These are phyloP conservation scores for Carposina sasakii DNA, from an alignment of 1,140 invertebrate genomes.

Conservation along the genomic window DNA sequence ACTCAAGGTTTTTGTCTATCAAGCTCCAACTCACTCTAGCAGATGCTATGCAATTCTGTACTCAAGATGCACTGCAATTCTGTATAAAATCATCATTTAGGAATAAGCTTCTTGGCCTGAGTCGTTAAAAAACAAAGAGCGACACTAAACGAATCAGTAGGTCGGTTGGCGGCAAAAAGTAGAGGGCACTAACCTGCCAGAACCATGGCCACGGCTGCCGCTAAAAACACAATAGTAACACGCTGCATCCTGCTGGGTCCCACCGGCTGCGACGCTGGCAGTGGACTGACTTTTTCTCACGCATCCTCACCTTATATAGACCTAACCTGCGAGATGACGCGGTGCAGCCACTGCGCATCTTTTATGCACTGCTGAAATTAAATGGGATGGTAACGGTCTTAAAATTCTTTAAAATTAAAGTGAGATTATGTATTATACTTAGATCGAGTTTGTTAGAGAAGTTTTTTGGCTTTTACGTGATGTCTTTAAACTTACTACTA, in stretches of 20 bases:
- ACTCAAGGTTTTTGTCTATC: too few relatives aligned
- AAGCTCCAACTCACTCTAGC: too few relatives aligned
- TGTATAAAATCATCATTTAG: too few relatives aligned
- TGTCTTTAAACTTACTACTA: too few relatives aligned
- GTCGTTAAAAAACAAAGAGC: neutral
- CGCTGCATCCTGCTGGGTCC: conserved; percentile 46
- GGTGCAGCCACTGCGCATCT: conserved; percentile 32
- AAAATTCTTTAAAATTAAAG: too few relatives aligned
- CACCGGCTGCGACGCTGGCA: conserved; percentile 27
- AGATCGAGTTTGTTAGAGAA: too few relatives aligned
- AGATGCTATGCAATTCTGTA: too few relatives aligned
- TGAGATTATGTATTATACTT: too few relatives aligned
- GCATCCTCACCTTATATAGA: conserved; percentile 44
- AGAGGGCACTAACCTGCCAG: conserved; percentile 64
- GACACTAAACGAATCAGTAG: neutral
- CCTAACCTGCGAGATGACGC: conserved; percentile 17
- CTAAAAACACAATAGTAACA: conserved; percentile 40
- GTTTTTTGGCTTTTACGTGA: too few relatives aligned
- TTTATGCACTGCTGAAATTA: conserved; percentile 30
- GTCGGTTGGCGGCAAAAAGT: conserved; percentile 38
- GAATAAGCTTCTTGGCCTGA: too few relatives aligned
- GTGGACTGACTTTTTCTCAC: conserved; percentile 45
- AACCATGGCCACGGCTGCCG: conserved; percentile 44
- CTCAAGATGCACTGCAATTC: too few relatives aligned
- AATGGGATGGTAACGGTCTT: too few relatives aligned